Evolutionary conservation across 1,140 invertebrate genomes (phyloP), one percentile per base, ranked within the genome.

Genomic region (Lucilia sericata): DNA sequence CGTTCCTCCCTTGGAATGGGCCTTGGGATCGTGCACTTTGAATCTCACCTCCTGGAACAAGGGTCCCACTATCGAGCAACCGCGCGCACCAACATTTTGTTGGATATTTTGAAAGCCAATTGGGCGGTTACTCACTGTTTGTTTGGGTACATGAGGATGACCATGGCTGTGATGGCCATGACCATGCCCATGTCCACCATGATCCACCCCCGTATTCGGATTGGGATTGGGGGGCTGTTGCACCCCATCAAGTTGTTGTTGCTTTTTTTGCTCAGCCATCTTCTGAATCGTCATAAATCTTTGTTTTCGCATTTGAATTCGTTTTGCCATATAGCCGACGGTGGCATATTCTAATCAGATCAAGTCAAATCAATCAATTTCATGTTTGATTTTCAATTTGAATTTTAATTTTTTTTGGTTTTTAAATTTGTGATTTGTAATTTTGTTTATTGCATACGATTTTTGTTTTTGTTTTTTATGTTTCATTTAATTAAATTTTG

Each of bases 281-380:
- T 98, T 98, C 91, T 97, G 96, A 85, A 96, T 95, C 82, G 95
- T 95, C 89, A 96, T 93, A 91, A 96, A 96, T 86, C 96, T 94
- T 92, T 97, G 97, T 92, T 97, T 98, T 87, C 97, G 93, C 97
- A 98, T 98, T 91, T 97, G 96, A 91, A 98, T 98, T 91, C 97
- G 93, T 93, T 98, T 98, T 85, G 97, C 97, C 95, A 98, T 97
- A 92, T 98, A 98, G 86, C 97, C 97, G 85, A 98, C 97, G 82
- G 96, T 97, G 84, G 97, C 97, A 91, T 98, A 98, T 93, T 98
- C 97, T 97, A 93, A 86, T 80, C n/a, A 80, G 51, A 84, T 84
- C 30, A 82, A 80, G 74, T 85, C 76, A 51, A 76, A 74, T 78
- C 34, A 83, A 83, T 85, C 83, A 65, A 80, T 86, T 86, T 82